These are phyloP conservation scores for Eurois occulta DNA, from an alignment of 2,888 invertebrate species.

Conservation along the genomic window DNA sequence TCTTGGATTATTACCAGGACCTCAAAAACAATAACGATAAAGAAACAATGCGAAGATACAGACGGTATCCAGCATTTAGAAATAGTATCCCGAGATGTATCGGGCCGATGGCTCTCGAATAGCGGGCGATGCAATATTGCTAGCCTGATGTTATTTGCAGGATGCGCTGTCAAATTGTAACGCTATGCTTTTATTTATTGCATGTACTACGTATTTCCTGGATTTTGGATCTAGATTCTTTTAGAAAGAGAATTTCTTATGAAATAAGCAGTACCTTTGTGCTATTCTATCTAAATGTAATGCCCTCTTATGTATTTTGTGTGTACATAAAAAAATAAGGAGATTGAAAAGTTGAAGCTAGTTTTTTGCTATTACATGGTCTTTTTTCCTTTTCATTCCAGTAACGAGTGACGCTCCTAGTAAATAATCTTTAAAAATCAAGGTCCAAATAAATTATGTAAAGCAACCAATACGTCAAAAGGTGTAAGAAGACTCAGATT, in stretches of 20 bases:
- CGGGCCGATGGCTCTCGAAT: conserved; percentile 54
- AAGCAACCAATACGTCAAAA: neutral
- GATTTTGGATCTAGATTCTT: neutral
- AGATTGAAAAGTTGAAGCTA: neutral
- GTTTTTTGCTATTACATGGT: neutral
- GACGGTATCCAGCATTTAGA: conserved; percentile 39
- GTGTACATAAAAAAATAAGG: no score
- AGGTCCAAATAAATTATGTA: neutral
- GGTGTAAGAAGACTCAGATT: neutral
- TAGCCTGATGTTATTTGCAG: conserved; percentile 59
- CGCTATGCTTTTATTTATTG: conserved; percentile 56
- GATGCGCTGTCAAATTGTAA: conserved; percentile 57
- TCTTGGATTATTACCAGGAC: neutral
- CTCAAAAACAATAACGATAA: conserved; percentile 32
- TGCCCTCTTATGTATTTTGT: no score
- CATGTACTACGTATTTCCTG: conserved; percentile 25
- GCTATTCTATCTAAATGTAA: no score
- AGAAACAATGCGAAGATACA: conserved; percentile 51
- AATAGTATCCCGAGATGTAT: conserved; percentile 51
- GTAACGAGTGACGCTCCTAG: neutral
- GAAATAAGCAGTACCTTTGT: no score
- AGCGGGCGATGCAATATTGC: conserved; percentile 53
- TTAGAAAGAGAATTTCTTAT: neutral
- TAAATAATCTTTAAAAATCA: neutral
- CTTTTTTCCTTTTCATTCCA: neutral